Conservation (phyloP, 2,888 invertebrate species). For the Clitarchus hookeri region DNA sequence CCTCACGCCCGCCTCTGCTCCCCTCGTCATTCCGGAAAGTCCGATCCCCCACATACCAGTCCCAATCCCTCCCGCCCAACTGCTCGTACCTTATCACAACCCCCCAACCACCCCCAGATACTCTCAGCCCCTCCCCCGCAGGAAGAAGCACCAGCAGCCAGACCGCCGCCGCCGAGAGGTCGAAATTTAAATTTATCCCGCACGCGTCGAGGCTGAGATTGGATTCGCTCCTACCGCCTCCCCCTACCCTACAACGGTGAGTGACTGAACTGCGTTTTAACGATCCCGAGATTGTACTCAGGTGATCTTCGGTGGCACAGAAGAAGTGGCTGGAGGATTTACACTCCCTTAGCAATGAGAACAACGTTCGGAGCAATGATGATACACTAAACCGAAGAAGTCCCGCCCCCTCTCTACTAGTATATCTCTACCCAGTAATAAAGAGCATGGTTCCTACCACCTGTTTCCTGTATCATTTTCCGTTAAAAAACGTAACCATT, state of each 20-base stretch:
- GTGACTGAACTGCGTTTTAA: neutral
- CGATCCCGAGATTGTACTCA: neutral
- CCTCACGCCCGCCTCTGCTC: neutral
- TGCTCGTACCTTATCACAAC: neutral
- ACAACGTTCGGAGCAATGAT: neutral
- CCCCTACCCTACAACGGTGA: neutral
- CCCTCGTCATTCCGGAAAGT: neutral
- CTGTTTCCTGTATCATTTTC: too few species aligned
- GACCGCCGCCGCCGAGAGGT: neutral
- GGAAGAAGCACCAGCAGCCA: too few species aligned
- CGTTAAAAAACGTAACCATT: too few species aligned
- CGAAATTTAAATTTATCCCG: neutral
- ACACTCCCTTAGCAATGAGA: neutral
- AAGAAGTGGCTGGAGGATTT: neutral
- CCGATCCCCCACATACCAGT: neutral
- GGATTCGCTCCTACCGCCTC: neutral
- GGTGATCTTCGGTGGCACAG: neutral
- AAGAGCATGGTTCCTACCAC: too few species aligned
- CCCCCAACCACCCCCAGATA: too few species aligned
- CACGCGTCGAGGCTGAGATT: neutral
- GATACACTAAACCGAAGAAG: too few species aligned
- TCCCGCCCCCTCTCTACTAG: too few species aligned
- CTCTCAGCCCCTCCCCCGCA: too few species aligned
- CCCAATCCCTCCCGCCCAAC: neutral
- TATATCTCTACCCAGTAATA: too few species aligned